Evolutionary conservation across 2,797 vertebrate species (phyloP).

Genomic region (Oophaga sylvatica): DNA sequence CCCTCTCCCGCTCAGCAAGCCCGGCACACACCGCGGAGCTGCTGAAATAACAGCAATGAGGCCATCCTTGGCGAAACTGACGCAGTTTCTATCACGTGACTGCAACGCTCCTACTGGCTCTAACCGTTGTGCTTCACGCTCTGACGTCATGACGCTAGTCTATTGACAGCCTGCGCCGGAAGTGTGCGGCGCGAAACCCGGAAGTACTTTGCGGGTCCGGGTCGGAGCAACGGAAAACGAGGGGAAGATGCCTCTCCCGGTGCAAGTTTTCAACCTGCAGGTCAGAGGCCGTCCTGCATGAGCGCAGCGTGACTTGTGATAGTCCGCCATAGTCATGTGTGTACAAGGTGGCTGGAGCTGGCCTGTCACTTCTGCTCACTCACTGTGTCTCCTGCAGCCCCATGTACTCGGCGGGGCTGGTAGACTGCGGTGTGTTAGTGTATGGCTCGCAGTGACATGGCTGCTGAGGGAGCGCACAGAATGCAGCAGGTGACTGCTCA

Average conservation of each 20-base stretch:
- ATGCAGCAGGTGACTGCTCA: no score
- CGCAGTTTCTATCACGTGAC: background rate
- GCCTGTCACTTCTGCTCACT: no score
- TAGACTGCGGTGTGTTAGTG: no score
- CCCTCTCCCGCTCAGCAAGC: background rate
- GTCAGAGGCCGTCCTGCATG: slow-evolving; percentile 67
- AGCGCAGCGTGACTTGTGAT: background rate
- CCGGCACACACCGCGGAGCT: background rate
- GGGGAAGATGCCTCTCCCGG: slow-evolving; percentile 86
- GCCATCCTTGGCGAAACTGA: background rate
- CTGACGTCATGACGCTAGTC: slow-evolving; percentile 20
- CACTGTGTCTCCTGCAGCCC: no score
- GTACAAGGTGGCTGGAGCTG: no score
- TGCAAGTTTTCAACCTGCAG: slow-evolving; percentile 93
- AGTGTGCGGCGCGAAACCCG: slow-evolving; percentile 62
- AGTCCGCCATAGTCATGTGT: background rate
- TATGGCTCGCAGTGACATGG: no score
- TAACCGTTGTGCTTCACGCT: background rate
- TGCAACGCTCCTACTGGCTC: background rate
- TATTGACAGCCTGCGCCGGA: background rate
- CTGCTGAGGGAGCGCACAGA: no score
- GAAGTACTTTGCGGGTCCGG: slow-evolving; percentile 68
- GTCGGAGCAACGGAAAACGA: slow-evolving; percentile 61
- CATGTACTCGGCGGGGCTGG: no score
- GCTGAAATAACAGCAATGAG: background rate